Percentiles rank a stretch among this genome's conserved stretches.
phyloP scores from a whole-genome alignment of 2,888 invertebrate genomes.

The Pandemis heparana region DNA sequence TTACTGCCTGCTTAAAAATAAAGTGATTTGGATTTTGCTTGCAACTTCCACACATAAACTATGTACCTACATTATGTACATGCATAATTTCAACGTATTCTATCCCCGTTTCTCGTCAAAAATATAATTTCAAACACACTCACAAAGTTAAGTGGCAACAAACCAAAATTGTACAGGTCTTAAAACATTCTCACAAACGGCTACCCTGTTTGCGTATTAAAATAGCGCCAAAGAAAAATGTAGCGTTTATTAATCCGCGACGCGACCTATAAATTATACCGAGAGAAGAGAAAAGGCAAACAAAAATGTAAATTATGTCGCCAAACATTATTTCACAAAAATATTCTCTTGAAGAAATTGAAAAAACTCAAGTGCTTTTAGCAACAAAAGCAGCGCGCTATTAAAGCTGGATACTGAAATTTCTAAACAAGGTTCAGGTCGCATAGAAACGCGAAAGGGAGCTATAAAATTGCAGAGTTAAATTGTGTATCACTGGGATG shows the following conservation, averaged over 20 bases:
- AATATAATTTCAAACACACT: neutral
- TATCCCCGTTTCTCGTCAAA: neutral
- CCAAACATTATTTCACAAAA: constrained; percentile 34
- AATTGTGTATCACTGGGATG: neutral
- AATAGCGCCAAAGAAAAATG: constrained; percentile 30
- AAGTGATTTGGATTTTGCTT: too few species aligned
- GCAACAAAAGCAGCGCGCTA: constrained; percentile 14
- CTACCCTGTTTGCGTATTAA: constrained; percentile 32
- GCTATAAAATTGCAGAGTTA: neutral
- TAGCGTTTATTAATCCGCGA: constrained; percentile 35
- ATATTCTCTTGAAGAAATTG: constrained; percentile 18
- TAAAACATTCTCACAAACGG: constrained; percentile 10
- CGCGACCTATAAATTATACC: constrained; percentile 32
- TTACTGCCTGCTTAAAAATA: too few species aligned
- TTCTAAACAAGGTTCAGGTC: neutral
- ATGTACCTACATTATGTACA: too few species aligned
- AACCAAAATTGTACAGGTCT: neutral
- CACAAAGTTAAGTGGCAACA: neutral
- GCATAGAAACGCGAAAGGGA: neutral
- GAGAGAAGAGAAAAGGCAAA: constrained; percentile 18
- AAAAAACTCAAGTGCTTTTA: constrained; percentile 31
- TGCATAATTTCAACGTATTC: neutral
- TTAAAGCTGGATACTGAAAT: constrained; percentile 34
- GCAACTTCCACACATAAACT: too few species aligned
- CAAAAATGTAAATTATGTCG: constrained; percentile 34